Base-by-base conservation (phyloP, 2,888 invertebrate genomes). In the Kryphioiulus occultus region DNA sequence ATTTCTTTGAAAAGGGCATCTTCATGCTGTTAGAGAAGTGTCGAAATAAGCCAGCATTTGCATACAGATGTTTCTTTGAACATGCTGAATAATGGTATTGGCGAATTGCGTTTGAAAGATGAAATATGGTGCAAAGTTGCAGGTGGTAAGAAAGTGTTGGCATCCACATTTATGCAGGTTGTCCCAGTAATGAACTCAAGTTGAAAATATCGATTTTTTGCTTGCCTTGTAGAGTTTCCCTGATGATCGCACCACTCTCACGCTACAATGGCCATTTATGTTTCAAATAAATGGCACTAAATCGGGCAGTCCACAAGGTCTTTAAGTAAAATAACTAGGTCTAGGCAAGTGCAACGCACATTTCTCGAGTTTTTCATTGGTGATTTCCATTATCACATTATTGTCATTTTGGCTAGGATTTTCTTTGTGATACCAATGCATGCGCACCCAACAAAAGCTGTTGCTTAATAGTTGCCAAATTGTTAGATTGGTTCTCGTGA, bases 21-120 rank as follows among this genome's bases (percentile, higher is more conserved):
- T 59, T 59, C 59, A 59, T 59, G 59, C 59, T 59, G 59, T 59
- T 59, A 59, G 59, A 59, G 59, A 59, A 59, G 59, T 59, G 59
- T 59, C 59, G 59, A 59, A 59, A 59, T 22, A 59, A 59, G 59
- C 59, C 59, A 59, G 59, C 22, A 22, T 59, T 47, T 59, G 59
- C 59, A 59, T 59, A 59, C 59, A 22, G 59, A 22, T 59, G 59
- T 59, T 59, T 59, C 59, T 59, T 59, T 59, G 59, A 59, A 59
- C 59, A 59, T 59, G 59, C 59, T 59, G 59, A 59, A 59, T 59
- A 22, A 59, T 59, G 59, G 59, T 22, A 59, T 59, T 59, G 59
- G 59, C 59, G 59, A 59, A 59, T 59, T 59, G n/a, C 59, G 59
- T 59, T 59, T n/a, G 59, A 59, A 59, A 59, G 59, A 59, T 59